Percentiles rank a stretch among this genome's conserved stretches.
Conservation (phyloP, 30 jellyfish, hydroid and myxozoan species). For the Catostylus mosaicus region DNA sequence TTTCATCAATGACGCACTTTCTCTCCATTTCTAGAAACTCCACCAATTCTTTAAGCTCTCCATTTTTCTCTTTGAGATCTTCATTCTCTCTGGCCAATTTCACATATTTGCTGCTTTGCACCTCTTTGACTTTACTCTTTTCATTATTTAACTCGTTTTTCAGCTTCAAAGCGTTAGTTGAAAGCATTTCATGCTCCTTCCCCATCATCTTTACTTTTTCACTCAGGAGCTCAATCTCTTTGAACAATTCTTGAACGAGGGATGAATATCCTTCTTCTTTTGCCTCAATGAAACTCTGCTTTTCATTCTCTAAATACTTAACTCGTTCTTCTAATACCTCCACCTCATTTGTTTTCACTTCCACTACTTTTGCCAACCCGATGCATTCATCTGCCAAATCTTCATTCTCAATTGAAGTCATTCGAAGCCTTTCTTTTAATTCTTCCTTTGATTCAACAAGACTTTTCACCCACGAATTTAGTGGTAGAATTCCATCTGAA, state of each 20-base stretch:
- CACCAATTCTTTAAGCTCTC: background rate
- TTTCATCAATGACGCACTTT: background rate
- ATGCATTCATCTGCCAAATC: background rate
- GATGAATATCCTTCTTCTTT: background rate
- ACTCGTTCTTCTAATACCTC: background rate
- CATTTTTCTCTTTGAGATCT: background rate
- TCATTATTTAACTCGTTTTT: background rate
- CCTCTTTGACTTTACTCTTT: background rate
- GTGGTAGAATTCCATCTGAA: background rate
- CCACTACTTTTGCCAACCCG: background rate
- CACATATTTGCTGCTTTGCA: background rate
- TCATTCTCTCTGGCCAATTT: background rate
- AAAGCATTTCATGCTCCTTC: background rate
- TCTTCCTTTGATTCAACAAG: background rate
- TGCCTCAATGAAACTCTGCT: background rate
- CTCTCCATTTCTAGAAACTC: background rate
- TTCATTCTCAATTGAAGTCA: background rate
- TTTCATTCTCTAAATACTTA: background rate
- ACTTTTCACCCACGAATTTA: background rate
- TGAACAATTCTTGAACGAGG: slow-evolving; percentile 5
- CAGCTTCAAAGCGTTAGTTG: background rate
- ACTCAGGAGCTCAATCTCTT: slow-evolving; percentile 6
- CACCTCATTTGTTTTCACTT: background rate
- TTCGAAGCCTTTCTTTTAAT: background rate
- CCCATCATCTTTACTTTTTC: background rate